Percentiles rank a stretch among this genome's conserved stretches.
These are phyloP conservation scores for Haemorhous mexicanus DNA, from an alignment of 2,113 vertebrate species.

Conservation along the genomic window DNA sequence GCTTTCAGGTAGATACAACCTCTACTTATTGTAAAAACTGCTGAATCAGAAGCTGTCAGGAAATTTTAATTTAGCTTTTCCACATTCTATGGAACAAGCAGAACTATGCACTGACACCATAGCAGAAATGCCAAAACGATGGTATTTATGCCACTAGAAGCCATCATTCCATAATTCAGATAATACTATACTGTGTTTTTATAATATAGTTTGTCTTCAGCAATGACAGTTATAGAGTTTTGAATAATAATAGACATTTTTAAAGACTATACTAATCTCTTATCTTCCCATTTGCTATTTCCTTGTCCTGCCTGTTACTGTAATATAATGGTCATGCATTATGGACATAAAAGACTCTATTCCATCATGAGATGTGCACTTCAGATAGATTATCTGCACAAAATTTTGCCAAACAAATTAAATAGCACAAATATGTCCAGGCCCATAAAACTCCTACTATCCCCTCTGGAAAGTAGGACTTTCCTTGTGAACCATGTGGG, in stretches of 20 bases:
- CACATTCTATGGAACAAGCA: background rate
- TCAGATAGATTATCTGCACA: background rate
- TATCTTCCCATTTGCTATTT: constrained; percentile 48
- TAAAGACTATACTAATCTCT: constrained; percentile 35
- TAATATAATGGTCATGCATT: constrained; percentile 22
- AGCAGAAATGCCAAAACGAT: background rate
- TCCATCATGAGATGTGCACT: background rate
- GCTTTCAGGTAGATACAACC: background rate
- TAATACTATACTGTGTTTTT: constrained; percentile 22
- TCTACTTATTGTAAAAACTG: background rate
- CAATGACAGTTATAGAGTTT: constrained; percentile 51
- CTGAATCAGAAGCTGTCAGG: constrained; percentile 18
- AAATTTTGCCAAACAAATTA: constrained; percentile 26
- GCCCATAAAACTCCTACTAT: background rate
- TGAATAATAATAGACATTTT: constrained; percentile 56
- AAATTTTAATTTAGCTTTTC: background rate
- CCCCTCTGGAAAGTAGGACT: background rate
- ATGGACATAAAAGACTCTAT: constrained; percentile 19
- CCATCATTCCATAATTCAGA: constrained; percentile 21
- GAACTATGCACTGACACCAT: background rate
- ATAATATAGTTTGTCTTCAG: constrained; percentile 46
- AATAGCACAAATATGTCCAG: background rate
- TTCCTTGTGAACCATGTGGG: background rate
- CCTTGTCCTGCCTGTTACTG: constrained; percentile 19
- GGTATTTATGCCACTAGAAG: background rate